Base-by-base conservation (phyloP, 2,888 invertebrate genomes). In the Xylocampa areola region DNA sequence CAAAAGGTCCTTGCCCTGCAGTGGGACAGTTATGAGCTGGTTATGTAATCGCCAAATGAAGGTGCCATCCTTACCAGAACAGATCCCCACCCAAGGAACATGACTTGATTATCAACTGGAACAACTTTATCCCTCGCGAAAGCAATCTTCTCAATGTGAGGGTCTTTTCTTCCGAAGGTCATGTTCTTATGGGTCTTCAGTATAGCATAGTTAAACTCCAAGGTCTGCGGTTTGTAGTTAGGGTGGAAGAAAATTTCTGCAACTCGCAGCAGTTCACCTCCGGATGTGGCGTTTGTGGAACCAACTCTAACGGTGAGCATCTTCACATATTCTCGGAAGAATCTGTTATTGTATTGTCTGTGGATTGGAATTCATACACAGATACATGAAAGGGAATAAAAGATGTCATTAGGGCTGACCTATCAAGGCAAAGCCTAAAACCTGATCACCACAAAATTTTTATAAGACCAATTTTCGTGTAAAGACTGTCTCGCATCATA, bases 271-370 rank as follows among this genome's bases (percentile, higher is more conserved):
- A 88, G 14, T 6, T 88, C 85, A 0, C 93, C 93, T 0, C 93
- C 93, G 0, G 80, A 57, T 0, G 91, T 89, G 1, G 91, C 90
- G 77, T 94, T 93, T 11, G 81, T 71, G 3, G 92, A 91, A 0
- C 92, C 93, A 0, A 92, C 85, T 11, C 92, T 79, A 1, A 94
- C 84, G 0, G 86, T 79, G 7, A 94, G 76, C 91, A 93, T 91
- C 60, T 90, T 90, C 1, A 91, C 89, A 73, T 92, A 92, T 70
- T 94, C 93, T 0, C 92, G 83, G 81, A 88, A 92, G 81, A 92
- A 92, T 2, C 93, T 83, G 66, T 93, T 94, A 79, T 92, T 92
- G 79, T 91, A 93, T 63, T 92, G 93, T 6, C 93, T 93, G 82
- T 2, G 67, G 36, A 41, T 23, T 4, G 6, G 3, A 23, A 29